phyloP scores from a whole-genome alignment of 2,888 invertebrate genomes.

The Matsumyia berberina region DNA sequence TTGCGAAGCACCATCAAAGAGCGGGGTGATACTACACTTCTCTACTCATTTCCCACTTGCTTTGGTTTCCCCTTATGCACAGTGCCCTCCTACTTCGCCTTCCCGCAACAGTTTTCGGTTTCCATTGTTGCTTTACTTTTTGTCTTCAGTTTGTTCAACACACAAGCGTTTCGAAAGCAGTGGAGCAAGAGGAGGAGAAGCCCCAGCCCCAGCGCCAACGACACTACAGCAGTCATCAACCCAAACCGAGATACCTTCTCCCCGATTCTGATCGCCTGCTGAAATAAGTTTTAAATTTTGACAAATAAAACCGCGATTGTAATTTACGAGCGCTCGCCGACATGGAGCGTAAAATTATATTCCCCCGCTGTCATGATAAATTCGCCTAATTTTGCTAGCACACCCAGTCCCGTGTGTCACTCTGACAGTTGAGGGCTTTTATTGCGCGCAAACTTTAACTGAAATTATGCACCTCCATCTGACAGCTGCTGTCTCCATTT shows the following conservation, averaged over 20 bases:
- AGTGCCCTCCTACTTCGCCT: too few species aligned
- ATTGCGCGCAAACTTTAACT: slow-evolving; percentile 64
- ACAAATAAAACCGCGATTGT: slow-evolving; percentile 84
- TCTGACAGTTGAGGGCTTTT: slow-evolving; percentile 64
- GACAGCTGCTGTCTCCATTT: slow-evolving; percentile 52
- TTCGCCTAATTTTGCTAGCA: slow-evolving; percentile 40
- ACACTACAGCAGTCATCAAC: neutral
- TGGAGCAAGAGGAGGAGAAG: neutral
- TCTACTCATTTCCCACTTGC: slow-evolving; percentile 6
- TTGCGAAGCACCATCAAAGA: neutral
- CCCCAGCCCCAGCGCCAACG: neutral
- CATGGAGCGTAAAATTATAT: slow-evolving; percentile 37
- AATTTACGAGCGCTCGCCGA: slow-evolving; percentile 81
- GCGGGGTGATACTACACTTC: neutral
- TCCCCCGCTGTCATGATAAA: slow-evolving; percentile 50
- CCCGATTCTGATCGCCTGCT: slow-evolving; percentile 81
- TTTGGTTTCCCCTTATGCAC: too few species aligned
- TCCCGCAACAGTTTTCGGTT: neutral
- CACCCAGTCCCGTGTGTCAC: slow-evolving; percentile 21
- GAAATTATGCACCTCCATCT: slow-evolving; percentile 24
- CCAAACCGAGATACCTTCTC: slow-evolving; percentile 1
- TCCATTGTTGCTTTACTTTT: neutral
- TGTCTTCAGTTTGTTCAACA: neutral
- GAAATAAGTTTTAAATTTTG: slow-evolving; percentile 84
- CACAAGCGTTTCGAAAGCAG: neutral